These are phyloP conservation scores for Zosterops japonicus DNA, from an alignment of 2,113 vertebrate genomes.

Conservation along the genomic window DNA sequence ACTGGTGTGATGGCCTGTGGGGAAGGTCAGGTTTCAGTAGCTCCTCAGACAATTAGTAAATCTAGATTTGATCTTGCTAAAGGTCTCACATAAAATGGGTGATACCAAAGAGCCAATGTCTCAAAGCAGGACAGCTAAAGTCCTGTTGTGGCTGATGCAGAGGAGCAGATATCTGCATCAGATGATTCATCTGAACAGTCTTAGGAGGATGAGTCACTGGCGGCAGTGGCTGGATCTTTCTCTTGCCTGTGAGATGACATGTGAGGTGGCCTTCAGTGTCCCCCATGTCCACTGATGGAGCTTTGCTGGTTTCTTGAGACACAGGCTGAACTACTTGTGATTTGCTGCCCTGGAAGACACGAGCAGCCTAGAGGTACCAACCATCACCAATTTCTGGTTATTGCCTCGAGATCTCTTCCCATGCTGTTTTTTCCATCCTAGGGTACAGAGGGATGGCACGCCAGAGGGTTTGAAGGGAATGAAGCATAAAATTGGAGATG, in stretches of 20 bases:
- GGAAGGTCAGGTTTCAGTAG: neutral
- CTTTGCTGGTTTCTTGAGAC: neutral
- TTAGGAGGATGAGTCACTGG: neutral
- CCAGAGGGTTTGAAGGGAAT: neutral
- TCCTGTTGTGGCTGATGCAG: neutral
- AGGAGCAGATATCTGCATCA: neutral
- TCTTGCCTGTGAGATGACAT: neutral
- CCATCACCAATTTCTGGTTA: neutral
- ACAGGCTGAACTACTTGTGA: neutral
- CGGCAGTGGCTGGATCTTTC: neutral
- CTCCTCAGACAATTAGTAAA: neutral
- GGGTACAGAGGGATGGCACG: neutral
- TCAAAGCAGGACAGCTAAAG: neutral
- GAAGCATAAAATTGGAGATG: neutral
- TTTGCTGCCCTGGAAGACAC: neutral
- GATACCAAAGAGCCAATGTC: neutral
- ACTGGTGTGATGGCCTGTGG: neutral
- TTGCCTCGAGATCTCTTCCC: neutral
- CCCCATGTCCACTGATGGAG: neutral
- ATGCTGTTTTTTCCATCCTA: neutral
- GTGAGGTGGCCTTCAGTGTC: neutral
- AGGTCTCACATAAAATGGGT: neutral
- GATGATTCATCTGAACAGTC: neutral
- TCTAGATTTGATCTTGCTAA: neutral
- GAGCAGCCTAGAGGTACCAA: neutral